A percentile compares a stretch with the other conserved stretches of the same genome.
phyloP scores from a whole-genome alignment of 1,140 invertebrate genomes.

The Formica exsecta region DNA sequence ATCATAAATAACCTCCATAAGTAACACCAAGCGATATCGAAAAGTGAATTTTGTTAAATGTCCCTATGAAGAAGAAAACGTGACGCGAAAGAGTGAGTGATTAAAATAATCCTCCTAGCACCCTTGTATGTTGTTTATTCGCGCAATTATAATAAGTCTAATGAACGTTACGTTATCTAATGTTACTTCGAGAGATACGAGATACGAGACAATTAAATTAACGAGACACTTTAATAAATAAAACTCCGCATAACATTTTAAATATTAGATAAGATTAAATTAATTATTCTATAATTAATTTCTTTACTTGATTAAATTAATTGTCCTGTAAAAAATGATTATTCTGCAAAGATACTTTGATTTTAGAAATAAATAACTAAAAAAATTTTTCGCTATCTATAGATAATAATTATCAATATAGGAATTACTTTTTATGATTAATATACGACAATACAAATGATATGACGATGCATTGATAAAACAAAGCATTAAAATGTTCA shows the following conservation, averaged over 20 bases:
- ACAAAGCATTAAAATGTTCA: not conserved
- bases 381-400: not conserved
- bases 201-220: not conserved
- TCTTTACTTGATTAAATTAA: not conserved
- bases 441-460: not conserved
- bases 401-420: not conserved
- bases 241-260: not conserved
- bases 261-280: not conserved
- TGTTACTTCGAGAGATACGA: not conserved
- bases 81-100: constrained; percentile 1
- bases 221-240: not conserved
- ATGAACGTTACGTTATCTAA: not conserved
- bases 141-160: not conserved
- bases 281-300: not conserved
- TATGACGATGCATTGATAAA: not conserved
- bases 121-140: not conserved
- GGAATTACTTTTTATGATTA: not conserved
- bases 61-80: constrained; percentile 18
- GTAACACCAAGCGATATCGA: not conserved
- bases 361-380: not conserved
- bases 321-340: not conserved
- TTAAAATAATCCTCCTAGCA: not conserved
- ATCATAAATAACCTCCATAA: constrained; percentile 1
- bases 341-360: not conserved
- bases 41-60: not conserved